Conservation (phyloP, 2,797 vertebrate genomes). For the Chanos chanos region DNA sequence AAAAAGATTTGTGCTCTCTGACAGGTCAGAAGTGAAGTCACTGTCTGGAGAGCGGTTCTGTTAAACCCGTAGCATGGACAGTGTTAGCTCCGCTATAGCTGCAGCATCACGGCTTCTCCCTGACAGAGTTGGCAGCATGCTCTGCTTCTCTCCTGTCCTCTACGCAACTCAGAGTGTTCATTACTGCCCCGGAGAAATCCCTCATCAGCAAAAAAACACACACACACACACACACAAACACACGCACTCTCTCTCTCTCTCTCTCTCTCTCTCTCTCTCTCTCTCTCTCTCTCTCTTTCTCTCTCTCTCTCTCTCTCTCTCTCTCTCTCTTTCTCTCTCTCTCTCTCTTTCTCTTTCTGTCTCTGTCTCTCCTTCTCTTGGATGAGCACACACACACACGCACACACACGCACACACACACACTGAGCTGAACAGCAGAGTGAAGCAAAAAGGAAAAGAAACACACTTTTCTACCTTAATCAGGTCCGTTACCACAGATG, state of each 20-base stretch:
- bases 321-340: too few relatives aligned
- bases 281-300: too few relatives aligned
- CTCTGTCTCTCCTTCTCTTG: too few relatives aligned
- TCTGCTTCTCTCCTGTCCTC: neutral
- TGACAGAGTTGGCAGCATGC: conserved; percentile 12
- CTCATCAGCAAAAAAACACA: conserved; percentile 27
- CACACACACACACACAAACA: conserved; percentile 1
- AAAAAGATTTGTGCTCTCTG: neutral
- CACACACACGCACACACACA: neutral
- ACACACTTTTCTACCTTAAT: conserved; percentile 59
- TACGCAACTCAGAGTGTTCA: neutral
- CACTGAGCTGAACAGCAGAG: neutral
- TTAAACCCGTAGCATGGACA: neutral
- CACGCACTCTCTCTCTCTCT: neutral
- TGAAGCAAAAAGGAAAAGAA: conserved; percentile 3
- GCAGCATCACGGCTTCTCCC: too few relatives aligned
- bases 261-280: too few relatives aligned
- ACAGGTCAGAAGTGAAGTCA: neutral
- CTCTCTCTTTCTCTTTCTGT: too few relatives aligned
- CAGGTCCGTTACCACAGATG: conserved; percentile 46
- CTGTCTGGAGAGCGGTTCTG: neutral
- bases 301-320: too few relatives aligned
- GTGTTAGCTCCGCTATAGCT: too few relatives aligned
- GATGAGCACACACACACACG: conserved; percentile 3
- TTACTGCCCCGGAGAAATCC: conserved; percentile 23